phyloP scores from a whole-genome alignment of 1,140 invertebrate genomes.

The Drosophila sechellia region DNA sequence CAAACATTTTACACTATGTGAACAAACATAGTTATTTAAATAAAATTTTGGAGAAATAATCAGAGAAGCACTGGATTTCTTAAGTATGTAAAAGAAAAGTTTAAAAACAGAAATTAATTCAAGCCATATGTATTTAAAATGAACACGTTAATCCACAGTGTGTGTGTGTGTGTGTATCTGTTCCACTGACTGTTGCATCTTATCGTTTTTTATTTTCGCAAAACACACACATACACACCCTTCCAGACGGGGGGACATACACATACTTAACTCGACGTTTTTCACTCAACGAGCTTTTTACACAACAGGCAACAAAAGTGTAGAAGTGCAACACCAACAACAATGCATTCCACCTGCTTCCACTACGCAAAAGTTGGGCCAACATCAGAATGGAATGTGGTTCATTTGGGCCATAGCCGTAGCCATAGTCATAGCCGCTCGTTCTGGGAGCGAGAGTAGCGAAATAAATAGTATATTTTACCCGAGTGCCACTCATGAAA shows the following conservation, averaged over 20 bases:
- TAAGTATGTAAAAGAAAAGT: too few species aligned
- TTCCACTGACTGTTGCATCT: conserved; percentile 44
- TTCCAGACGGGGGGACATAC: conserved; percentile 42
- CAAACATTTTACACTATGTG: too few species aligned
- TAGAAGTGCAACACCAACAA: conserved; percentile 75
- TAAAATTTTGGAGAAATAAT: too few species aligned
- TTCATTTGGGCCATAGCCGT: conserved; percentile 70
- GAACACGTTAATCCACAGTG: not conserved
- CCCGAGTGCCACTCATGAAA: conserved; percentile 81
- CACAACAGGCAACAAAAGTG: conserved; percentile 75
- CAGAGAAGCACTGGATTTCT: too few species aligned
- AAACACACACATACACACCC: conserved; percentile 9
- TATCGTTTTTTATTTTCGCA: conserved; percentile 42
- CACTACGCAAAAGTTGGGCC: conserved; percentile 73
- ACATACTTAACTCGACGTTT: conserved; percentile 82
- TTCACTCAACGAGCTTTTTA: conserved; percentile 80
- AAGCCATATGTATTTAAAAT: too few species aligned
- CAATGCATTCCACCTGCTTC: conserved; percentile 58
- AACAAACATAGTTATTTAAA: too few species aligned
- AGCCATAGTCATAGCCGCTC: conserved; percentile 33
- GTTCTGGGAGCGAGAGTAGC: conserved; percentile 52
- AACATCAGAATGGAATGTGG: conserved; percentile 67
- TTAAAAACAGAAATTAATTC: too few species aligned
- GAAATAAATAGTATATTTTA: conserved; percentile 83
- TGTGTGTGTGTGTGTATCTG: conserved; percentile 31